A percentile compares a stretch with the other conserved stretches of the same genome.
phyloP scores from a whole-genome alignment of 35 echinoderm and acorn worm genomes.

The Stichopus chloronotus region DNA sequence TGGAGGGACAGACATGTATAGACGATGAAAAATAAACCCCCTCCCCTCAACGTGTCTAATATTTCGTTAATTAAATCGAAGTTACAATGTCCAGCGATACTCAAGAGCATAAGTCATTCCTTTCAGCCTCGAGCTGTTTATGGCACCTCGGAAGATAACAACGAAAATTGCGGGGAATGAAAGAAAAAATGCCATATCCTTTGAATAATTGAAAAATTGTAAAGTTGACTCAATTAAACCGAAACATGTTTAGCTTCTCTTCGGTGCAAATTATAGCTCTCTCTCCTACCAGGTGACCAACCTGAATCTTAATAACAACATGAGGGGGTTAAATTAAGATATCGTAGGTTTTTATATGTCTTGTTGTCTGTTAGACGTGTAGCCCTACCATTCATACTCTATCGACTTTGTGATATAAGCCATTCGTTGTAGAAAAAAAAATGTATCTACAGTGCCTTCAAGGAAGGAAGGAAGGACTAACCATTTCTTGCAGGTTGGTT shows the following conservation, averaged over 20 bases:
- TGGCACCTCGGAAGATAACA: background rate
- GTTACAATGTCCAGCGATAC: conserved; percentile 14
- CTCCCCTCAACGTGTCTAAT: too few relatives aligned
- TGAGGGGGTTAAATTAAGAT: background rate
- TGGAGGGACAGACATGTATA: too few relatives aligned
- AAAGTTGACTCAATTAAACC: conserved; percentile 8
- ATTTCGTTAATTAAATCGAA: conserved; percentile 3
- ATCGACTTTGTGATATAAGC: background rate
- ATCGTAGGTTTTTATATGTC: background rate
- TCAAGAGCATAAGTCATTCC: background rate
- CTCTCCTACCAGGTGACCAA: background rate
- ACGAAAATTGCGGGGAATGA: background rate
- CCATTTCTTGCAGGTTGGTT: background rate
- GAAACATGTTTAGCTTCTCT: background rate
- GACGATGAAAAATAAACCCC: too few relatives aligned
- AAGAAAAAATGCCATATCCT: background rate
- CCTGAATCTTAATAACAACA: background rate
- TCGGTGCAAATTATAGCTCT: background rate
- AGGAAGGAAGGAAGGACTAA: background rate
- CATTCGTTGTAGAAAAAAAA: background rate
- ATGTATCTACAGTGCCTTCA: too few relatives aligned
- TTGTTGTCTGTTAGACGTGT: background rate
- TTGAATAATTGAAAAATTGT: conserved; percentile 5
- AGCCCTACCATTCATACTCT: background rate
- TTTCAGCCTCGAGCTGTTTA: background rate